Base-by-base conservation (phyloP, 2,888 invertebrate genomes). In the Troides oblongomaculatus region DNA sequence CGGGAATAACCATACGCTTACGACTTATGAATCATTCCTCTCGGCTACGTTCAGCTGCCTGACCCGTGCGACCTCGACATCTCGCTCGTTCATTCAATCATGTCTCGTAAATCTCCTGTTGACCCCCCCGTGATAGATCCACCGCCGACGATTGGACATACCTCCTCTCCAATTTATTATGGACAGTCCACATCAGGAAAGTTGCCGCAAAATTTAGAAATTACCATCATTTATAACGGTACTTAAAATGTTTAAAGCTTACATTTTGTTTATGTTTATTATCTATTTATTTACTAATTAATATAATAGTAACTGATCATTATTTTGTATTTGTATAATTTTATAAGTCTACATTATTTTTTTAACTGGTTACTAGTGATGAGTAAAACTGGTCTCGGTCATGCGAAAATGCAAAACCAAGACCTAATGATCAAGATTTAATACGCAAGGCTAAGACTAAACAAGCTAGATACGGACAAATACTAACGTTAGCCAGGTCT, bases 71-170 rank as follows among this genome's bases (percentile, higher is more conserved):
- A 80, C 79, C 79, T 79, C 73, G 75, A 76, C 78, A 57, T 57
- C 85, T 84, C 85, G 82, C 84, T 80, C 74, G 81, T 82, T 90
- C 87, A 89, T 89, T 88, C 83, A 89, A 90, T 90, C 85, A 86
- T 62, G 60, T 50, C 50, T 63, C 70, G 62, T 70, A 70, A 70
- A 70, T 70, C 70, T 63, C 64, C 63, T 63, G 66, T 23, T 66
- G 66, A 66, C 70, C 63, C 63, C 50, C n/a, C 36, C 62, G 18
- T 36, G 59, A 57, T 60, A 64, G 57, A 66, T 61, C 60, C 43
- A 14, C 60, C 43, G 60, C 21, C 36, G 21, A 17, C 50, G 17
- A 4, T 18, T 50, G 50, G 50, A 4, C 12, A 50, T 4, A 50
- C 14, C 50, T 12, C 17, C 50, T 18, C 50, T 14, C 30, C 4